phyloP scores from a whole-genome alignment of 30 jellyfish, hydroid and myxozoan species.

The Catostylus mosaicus region DNA sequence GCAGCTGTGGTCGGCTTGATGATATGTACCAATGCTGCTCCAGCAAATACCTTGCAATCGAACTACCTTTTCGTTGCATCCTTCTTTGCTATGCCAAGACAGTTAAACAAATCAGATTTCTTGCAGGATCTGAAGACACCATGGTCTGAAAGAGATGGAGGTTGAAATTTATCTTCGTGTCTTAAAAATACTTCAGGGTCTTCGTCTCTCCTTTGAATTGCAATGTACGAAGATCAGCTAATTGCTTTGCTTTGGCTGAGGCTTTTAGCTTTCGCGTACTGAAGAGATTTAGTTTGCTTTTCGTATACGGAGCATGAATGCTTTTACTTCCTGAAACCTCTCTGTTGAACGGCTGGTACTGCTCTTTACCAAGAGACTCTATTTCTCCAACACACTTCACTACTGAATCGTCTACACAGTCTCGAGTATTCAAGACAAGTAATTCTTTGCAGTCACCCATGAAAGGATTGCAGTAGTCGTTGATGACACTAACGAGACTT shows the following conservation, averaged over 20 bases:
- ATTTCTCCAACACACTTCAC: conserved; percentile 14
- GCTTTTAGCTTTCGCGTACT: no score
- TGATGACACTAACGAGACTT: conserved; percentile 30
- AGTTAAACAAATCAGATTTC: conserved; percentile 40
- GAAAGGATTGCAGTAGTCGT: conserved; percentile 46
- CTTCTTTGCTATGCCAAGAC: conserved; percentile 19
- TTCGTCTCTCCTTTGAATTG: conserved; percentile 53
- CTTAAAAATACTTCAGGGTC: conserved; percentile 44
- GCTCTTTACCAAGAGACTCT: conserved; percentile 22
- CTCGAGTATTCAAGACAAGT: conserved; percentile 10
- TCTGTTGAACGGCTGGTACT: conserved; percentile 31
- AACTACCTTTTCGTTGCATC: conserved; percentile 23
- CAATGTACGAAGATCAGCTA: conserved; percentile 39
- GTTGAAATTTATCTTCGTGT: conserved; percentile 15
- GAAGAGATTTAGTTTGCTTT: no score
- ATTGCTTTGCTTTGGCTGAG: conserved; percentile 48
- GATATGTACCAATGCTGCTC: conserved; percentile 56
- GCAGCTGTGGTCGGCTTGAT: conserved; percentile 45
- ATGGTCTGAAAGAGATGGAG: conserved; percentile 56
- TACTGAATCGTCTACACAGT: conserved; percentile 1
- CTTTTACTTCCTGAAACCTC: conserved; percentile 5
- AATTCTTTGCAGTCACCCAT: conserved; percentile 23
- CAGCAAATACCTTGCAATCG: conserved; percentile 11
- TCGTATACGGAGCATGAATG: background rate
- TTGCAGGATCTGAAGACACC: conserved; percentile 33